Evolutionary conservation across 2,113 vertebrate species (phyloP).

Genomic region (Perca flavescens): DNA sequence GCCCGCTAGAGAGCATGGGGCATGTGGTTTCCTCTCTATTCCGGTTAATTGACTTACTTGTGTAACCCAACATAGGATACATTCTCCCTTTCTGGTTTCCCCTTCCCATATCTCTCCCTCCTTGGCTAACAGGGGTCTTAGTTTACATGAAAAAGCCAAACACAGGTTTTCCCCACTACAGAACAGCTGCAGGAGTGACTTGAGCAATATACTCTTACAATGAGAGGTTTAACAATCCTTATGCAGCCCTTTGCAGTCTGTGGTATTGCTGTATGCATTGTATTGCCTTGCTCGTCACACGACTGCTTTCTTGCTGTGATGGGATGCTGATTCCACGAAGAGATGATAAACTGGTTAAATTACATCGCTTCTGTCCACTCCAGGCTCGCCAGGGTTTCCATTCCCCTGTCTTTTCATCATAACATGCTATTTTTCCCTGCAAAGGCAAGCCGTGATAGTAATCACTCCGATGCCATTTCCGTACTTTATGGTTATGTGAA

Average conservation of each 20-base stretch:
- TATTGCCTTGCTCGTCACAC: slow-evolving; percentile 54
- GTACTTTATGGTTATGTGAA: slow-evolving; percentile 33
- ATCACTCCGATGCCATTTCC: slow-evolving; percentile 57
- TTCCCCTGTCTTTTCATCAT: slow-evolving; percentile 50
- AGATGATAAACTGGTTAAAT: slow-evolving; percentile 68
- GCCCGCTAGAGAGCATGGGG: slow-evolving; percentile 75
- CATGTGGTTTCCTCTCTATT: slow-evolving; percentile 79
- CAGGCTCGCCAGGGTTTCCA: slow-evolving; percentile 13
- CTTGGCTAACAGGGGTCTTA: slow-evolving; percentile 41
- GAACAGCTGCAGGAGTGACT: slow-evolving; percentile 54
- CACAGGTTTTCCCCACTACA: slow-evolving; percentile 60
- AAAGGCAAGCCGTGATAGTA: slow-evolving; percentile 42
- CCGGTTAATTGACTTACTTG: slow-evolving; percentile 50
- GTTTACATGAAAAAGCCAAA: slow-evolving; percentile 69
- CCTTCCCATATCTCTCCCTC: slow-evolving; percentile 19
- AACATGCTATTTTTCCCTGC: slow-evolving; percentile 28
- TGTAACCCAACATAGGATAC: slow-evolving; percentile 55
- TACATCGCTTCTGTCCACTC: slow-evolving; percentile 47
- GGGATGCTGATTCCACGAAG: slow-evolving; percentile 51
- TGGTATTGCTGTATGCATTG: slow-evolving; percentile 21
- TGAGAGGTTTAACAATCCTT: slow-evolving; percentile 28
- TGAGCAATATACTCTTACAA: slow-evolving; percentile 54
- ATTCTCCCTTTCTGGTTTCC: slow-evolving; percentile 38
- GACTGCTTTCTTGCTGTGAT: slow-evolving; percentile 35
- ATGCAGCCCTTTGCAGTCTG: slow-evolving; percentile 9